A percentile compares a stretch with the other conserved stretches of the same genome.
Conservation (phyloP, 30 jellyfish, hydroid and myxozoan species). For the Aurelia sp. region DNA sequence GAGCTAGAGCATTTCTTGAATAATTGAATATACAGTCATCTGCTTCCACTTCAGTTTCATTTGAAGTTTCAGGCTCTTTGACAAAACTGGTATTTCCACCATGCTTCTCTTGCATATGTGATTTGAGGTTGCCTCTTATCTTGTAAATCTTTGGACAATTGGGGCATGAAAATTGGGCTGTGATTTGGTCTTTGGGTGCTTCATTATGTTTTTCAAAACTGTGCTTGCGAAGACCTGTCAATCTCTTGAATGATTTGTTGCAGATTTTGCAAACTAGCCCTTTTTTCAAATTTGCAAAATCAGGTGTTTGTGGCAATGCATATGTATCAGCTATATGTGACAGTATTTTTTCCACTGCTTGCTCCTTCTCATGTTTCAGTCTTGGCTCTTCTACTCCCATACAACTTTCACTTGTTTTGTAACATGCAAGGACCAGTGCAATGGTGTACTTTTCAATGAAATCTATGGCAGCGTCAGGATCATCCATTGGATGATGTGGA, state of each 20-base stretch:
- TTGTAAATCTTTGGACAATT: not conserved
- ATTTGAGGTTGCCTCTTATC: not conserved
- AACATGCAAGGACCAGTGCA: not conserved
- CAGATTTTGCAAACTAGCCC: no score
- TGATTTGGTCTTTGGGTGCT: not conserved
- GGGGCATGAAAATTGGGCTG: not conserved
- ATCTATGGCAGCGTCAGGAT: no score
- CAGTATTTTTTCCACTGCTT: no score
- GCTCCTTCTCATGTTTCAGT: not conserved
- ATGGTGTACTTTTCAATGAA: not conserved
- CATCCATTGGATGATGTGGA: no score
- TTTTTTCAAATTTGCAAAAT: not conserved
- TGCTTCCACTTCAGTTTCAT: no score
- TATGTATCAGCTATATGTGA: no score
- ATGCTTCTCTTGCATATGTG: no score
- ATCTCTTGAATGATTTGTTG: not conserved
- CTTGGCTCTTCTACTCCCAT: not conserved
- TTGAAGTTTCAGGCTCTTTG: no score
- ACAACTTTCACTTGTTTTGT: constrained; percentile 1
- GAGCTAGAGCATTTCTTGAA: no score
- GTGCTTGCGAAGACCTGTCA: not conserved
- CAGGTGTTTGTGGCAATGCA: no score
- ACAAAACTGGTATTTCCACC: no score
- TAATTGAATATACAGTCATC: no score
- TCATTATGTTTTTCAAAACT: not conserved